phyloP scores from a whole-genome alignment of 2,113 vertebrate species.

The Tachysurus vachellii region DNA sequence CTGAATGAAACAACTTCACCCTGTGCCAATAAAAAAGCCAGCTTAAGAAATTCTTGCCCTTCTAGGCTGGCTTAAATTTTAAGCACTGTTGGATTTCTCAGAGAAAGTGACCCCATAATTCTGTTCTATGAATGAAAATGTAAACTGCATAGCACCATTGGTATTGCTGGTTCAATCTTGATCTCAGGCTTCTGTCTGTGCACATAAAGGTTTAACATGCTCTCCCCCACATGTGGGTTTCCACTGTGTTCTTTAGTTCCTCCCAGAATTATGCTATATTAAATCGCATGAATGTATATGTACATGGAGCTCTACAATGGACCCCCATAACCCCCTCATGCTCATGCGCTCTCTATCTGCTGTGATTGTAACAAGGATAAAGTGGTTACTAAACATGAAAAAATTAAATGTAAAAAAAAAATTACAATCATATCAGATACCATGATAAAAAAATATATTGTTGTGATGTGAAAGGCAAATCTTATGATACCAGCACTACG shows the following conservation, averaged over 20 bases:
- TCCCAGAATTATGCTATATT: background rate
- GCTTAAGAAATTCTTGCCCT: background rate
- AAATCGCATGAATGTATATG: background rate
- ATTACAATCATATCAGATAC: background rate
- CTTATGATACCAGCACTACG: background rate
- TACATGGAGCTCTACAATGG: background rate
- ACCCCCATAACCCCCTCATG: background rate
- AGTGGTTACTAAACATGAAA: background rate
- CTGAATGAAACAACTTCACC: background rate
- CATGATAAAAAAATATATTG: background rate
- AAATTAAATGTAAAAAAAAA: background rate
- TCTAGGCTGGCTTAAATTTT: background rate
- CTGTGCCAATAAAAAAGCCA: background rate
- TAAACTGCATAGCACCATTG: background rate
- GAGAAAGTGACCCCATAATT: background rate
- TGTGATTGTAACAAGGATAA: background rate
- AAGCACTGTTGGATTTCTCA: background rate
- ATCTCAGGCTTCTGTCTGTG: background rate
- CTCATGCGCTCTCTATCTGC: background rate
- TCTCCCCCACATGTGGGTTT: background rate
- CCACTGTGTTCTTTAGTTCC: background rate
- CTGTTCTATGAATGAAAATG: background rate
- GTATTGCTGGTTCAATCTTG: background rate
- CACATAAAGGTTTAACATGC: background rate
- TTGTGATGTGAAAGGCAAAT: background rate